Evolutionary conservation across 2,888 invertebrate species (phyloP), one percentile per base, ranked within the genome.

Genomic region (Amphipoea lucens): DNA sequence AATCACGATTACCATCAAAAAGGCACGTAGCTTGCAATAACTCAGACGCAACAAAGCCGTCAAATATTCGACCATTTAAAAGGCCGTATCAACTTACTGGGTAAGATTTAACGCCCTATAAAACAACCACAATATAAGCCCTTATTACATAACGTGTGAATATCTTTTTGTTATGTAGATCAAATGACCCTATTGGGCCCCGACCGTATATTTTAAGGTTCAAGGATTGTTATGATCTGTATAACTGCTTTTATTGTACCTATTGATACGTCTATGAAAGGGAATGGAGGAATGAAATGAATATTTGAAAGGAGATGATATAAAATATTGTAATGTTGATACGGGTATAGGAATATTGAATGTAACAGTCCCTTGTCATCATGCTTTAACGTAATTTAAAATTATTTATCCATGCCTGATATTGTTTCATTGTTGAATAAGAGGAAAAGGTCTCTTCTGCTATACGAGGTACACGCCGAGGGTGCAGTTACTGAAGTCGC

Each of bases 161-260:
- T 86, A 89, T 87, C 87, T 89, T 91, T 91, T 92, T 92, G 92
- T 91, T 90, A 92, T 92, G 92, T 87, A 89, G 90, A 92, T 92
- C 80, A 65, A 87, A 92, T 90, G 79, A 88, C 86, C 88, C 81
- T 79, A 82, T 83, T 54, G 84, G 87, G 85, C 75, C 68, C 73
- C 74, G 42, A 84, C 67, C 78, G 82, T 87, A 87, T 86, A 85
- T 85, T 90, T 84, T 73, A 88, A 80, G 83, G 83, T 87, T 85
- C 88, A 82, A 88, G 83, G 83, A 70, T 73, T 78, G 78, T 87
- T 88, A 89, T 85, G 84, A 86, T 87, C 84, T 86, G 84, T 86
- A 83, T 88, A 86, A 88, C 87, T 87, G 88, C 84, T 77, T 87
- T 87, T 87, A 88, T 87, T 86, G 88, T 79, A 88, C 80, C 76